Conservation (phyloP, 1,140 invertebrate species). For the Drosophila nebulosa region DNA sequence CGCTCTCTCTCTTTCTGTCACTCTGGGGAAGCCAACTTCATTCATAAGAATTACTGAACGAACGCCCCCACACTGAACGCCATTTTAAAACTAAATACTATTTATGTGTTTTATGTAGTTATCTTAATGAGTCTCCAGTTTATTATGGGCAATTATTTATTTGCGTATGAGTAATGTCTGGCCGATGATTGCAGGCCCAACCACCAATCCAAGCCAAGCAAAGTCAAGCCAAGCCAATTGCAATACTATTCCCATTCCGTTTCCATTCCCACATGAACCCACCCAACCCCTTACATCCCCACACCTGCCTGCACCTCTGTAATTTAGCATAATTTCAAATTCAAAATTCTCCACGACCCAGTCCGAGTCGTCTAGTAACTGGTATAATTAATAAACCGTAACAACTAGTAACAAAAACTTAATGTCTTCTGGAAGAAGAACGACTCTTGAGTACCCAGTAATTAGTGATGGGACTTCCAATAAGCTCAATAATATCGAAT, state of each 20-base stretch:
- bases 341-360: constrained; percentile 1
- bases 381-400: constrained; percentile 11
- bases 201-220: not conserved
- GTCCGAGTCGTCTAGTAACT: not conserved
- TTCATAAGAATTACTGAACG: not conserved
- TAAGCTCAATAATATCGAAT: no score
- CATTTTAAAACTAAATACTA: not conserved
- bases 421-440: not conserved
- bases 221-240: not conserved
- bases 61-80: not conserved
- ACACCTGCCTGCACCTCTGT: not conserved
- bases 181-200: not conserved
- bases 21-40: not conserved
- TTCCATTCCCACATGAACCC: not conserved
- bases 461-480: not conserved
- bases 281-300: not conserved
- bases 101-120: constrained; percentile 4
- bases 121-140: constrained; percentile 9
- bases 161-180: constrained; percentile 6
- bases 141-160: constrained; percentile 2
- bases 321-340: constrained; percentile 14
- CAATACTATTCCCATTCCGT: not conserved
- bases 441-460: not conserved
- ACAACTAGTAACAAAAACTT: not conserved
- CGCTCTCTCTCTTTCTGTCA: no score